Percentiles rank a stretch among this genome's conserved stretches.
phyloP scores from a whole-genome alignment of 2,797 vertebrate genomes.

The Arrhamphus sclerolepis region DNA sequence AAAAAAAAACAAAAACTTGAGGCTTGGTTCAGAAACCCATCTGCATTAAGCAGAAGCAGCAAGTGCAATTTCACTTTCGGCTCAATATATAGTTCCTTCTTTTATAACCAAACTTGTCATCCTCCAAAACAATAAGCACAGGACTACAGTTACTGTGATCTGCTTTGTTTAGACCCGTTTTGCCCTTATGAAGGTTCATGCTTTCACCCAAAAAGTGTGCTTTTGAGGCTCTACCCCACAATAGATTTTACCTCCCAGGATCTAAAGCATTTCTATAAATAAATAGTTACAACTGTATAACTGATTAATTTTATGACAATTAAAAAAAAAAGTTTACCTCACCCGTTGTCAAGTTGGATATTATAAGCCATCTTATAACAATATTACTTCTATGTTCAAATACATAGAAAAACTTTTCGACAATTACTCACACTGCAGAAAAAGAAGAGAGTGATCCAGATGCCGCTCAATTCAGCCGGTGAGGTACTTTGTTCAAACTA shows the following conservation, averaged over 20 bases:
- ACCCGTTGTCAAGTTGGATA: not conserved
- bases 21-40: slow-evolving; percentile 25
- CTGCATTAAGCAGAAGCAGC: slow-evolving; percentile 27
- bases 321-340: not conserved
- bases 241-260: too few species aligned
- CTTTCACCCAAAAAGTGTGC: not conserved
- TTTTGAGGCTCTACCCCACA: not conserved
- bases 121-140: not conserved
- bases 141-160: not conserved
- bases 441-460: slow-evolving; percentile 3
- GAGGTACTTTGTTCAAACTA: not conserved
- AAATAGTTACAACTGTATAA: not conserved
- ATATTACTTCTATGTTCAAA: not conserved
- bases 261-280: too few species aligned
- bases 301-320: not conserved
- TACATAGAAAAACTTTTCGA: too few species aligned
- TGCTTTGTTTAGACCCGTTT: not conserved
- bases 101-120: not conserved
- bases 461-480: not conserved
- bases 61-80: slow-evolving; percentile 41
- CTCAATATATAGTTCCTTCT: slow-evolving; percentile 8
- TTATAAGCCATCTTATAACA: not conserved
- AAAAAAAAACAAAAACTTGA: not conserved
- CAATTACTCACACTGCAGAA: not conserved
- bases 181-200: not conserved